phyloP scores from a whole-genome alignment of 2,797 vertebrate genomes.

The Pogoniulus pusillus region DNA sequence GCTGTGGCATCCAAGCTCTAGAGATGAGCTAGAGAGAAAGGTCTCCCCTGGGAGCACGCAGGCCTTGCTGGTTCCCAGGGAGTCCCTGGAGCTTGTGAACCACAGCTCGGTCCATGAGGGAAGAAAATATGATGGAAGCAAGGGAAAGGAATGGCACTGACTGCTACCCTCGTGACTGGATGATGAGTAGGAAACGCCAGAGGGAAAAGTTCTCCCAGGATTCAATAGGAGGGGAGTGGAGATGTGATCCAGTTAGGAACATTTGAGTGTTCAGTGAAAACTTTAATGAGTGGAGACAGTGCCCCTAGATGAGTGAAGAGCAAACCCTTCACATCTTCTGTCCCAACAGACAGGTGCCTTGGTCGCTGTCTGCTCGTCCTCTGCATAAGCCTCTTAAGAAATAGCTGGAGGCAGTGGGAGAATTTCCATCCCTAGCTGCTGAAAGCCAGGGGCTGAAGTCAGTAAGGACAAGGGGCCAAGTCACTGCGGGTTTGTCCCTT shows the following conservation, averaged over 20 bases:
- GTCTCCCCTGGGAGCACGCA: background rate
- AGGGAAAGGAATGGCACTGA: background rate
- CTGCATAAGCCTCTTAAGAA: slow-evolving; percentile 6
- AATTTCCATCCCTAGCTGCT: background rate
- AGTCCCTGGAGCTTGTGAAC: background rate
- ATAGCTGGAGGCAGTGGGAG: background rate
- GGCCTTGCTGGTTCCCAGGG: background rate
- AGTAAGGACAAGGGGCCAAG: background rate
- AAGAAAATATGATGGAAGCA: background rate
- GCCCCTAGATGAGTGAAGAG: slow-evolving; percentile 27
- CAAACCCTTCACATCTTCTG: slow-evolving; percentile 68
- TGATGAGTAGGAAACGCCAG: background rate
- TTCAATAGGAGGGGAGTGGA: background rate
- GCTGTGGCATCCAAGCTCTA: rapidly evolving
- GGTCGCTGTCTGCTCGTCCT: slow-evolving; percentile 10
- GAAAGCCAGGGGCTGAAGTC: background rate
- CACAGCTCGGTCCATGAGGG: background rate
- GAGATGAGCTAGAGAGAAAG: background rate
- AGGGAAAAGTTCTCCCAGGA: background rate
- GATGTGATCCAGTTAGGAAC: background rate
- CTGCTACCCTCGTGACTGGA: background rate
- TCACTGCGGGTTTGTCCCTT: rapidly evolving
- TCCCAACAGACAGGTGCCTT: slow-evolving; percentile 34
- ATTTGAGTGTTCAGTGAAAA: slow-evolving; percentile 38
- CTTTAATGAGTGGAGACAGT: slow-evolving; percentile 29